Base-by-base conservation (phyloP, 2,797 vertebrate genomes). In the Enteromius treurensis region DNA sequence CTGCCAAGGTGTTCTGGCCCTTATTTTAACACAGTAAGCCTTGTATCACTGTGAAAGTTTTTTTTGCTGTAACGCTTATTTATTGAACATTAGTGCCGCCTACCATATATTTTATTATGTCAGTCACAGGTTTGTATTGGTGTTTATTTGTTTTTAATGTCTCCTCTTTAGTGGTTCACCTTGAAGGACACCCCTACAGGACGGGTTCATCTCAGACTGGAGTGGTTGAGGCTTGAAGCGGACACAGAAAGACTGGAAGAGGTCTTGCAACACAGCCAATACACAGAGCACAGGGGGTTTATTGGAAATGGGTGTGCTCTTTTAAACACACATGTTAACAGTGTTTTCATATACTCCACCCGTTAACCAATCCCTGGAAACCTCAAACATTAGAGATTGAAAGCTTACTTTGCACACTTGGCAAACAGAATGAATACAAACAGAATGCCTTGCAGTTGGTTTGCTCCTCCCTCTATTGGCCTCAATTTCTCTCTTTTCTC, bases 211-310 rank as follows among this genome's bases (percentile, higher is more conserved):
- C 92, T 98, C 88, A 93, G 87, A 87, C 91, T 99, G 85, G 97
- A 98, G 89, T 99, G 97, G 97, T 91, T 98, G 80, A 87, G 91
- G 0, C 91, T 97, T 81, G 86, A 95, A 89, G 82, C 94, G 0
- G 93, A 87, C 80, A 90, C 95, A n/a, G 95, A 96, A 78, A 92
- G 87, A 49, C 92, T 99, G 29, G 94, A 96, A 55, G 90, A 97
- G 95, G 97, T 98, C 4, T 86, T 53, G 15, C n/a, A 47, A 82
- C 37, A n/a, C 64, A 10, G 3, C 26, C 21, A 45, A 65, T 6
- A 34, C 67, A 40, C 42, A 76, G 11, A 74, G 62, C 13, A 45
- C 10, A 6, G 6, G 21, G 53, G 3, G 17, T 1, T 75, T 82
- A 34, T 49, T 32, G 10, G 32, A 17, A 47, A 64, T 49, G 47